Base-by-base conservation (phyloP, 2,888 invertebrate genomes). In the Hirtodrosophila confusa region DNA sequence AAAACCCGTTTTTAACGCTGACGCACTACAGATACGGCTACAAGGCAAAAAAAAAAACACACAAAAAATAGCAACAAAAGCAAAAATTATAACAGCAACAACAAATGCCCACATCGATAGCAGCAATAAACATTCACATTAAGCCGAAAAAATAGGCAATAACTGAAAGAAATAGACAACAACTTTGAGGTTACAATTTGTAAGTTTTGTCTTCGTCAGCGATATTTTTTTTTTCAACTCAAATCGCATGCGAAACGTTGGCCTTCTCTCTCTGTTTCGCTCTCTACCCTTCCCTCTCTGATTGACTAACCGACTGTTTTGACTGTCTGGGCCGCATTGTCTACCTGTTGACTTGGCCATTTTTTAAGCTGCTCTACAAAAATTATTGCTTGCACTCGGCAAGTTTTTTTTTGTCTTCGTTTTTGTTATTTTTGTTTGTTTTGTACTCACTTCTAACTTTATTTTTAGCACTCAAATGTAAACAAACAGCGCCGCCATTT, bases 1-100 rank as follows among this genome's bases (percentile, higher is more conserved):
- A 69, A 78, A 80, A 80, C 80, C 62, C 40, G 80, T 80, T 80
- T 78, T 61, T 23, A 62, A 60, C 61, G 70, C 65, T 73, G 70
- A 78, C 78, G 78, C 64, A 78, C 65, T 78, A 60, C 56, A 62
- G 57, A 64, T 44, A 50, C 47, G 61, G 49, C 55, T 45, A 66
- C 61, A 63, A 71, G 64, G 56, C 55, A 65, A 53, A 49, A 62
- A 43, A 40, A 65, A 44, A 24, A 53, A 9, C 43, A 53, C 1
- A 39, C 36, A 45, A 24, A 10, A 31, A 31, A 45, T 35, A 36
- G 57, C 62, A 56, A 53, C 53, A 62, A 44, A 40, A 45, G 57
- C 43, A 51, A n/a, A 41, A 27, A 54, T 39, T 58, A 43, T 29
- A 57, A 45, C 49, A 47, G 40, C 35, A 56, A 55, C 39, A 51